Conservation (phyloP, 2,113 vertebrate species). For the Mustelus asterias region DNA sequence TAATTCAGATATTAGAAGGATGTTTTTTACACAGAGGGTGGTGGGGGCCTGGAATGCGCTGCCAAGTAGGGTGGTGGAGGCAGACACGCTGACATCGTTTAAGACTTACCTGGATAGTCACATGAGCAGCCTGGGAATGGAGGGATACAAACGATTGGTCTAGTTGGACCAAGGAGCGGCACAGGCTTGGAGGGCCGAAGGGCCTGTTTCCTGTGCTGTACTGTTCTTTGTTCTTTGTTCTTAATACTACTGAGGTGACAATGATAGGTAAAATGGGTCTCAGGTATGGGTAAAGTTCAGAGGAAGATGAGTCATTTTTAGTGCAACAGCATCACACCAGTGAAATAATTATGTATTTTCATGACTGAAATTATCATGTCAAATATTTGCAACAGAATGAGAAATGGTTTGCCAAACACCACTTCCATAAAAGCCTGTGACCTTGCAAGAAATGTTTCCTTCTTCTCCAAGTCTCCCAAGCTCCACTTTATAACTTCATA, state of each 20-base stretch:
- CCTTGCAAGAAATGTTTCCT: constrained; percentile 15
- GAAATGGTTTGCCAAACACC: neutral
- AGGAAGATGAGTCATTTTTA: neutral
- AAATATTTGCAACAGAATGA: neutral
- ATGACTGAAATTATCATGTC: neutral
- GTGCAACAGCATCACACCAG: neutral
- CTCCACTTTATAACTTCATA: constrained; percentile 6
- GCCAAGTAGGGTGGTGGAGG: too few species aligned
- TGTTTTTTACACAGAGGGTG: too few species aligned
- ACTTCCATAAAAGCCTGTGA: constrained; percentile 13
- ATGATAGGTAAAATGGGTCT: neutral
- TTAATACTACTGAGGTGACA: neutral
- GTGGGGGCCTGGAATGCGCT: too few species aligned
- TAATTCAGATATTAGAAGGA: too few species aligned
- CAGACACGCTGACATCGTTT: too few species aligned
- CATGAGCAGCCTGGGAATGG: too few species aligned
- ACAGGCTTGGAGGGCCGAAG: too few species aligned
- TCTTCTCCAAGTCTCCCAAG: neutral
- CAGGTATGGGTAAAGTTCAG: neutral
- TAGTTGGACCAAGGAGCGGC: too few species aligned
- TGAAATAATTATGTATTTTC: neutral
- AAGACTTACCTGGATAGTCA: too few species aligned
- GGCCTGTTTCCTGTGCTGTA: too few species aligned
- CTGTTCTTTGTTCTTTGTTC: too few species aligned
- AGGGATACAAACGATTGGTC: too few species aligned